Percentiles rank a stretch among this genome's conserved stretches.
These are phyloP conservation scores for Ophioderma brevispina DNA, from an alignment of 35 echinoderm and acorn worm species.

Conservation along the genomic window DNA sequence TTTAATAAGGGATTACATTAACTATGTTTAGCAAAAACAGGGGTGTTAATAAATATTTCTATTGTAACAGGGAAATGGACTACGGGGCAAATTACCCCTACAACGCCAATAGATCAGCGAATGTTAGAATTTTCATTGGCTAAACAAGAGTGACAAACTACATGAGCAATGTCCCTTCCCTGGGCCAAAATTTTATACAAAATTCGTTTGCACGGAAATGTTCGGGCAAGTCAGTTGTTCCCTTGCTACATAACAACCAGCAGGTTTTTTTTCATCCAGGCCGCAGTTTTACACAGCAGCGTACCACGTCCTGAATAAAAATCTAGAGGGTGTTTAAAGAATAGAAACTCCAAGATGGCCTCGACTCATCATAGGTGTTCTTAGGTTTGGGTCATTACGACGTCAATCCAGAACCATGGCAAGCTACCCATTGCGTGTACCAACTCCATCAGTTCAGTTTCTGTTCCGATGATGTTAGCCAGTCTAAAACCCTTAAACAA, in stretches of 20 bases:
- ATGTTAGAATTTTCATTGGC: not conserved
- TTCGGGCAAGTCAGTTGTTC: not conserved
- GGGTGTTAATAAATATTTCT: too few relatives aligned
- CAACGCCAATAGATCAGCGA: not conserved
- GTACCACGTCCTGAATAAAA: not conserved
- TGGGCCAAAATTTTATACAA: conserved; percentile 21
- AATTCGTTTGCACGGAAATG: conserved; percentile 1
- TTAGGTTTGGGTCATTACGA: conserved; percentile 12
- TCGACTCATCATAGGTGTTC: conserved; percentile 34
- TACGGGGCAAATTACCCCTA: too few relatives aligned
- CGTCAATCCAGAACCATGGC: not conserved
- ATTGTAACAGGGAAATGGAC: too few relatives aligned
- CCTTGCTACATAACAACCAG: conserved; percentile 3
- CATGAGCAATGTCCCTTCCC: conserved; percentile 10
- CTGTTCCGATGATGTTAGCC: too few relatives aligned
- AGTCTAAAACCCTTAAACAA: too few relatives aligned
- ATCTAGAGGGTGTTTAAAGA: conserved; percentile 3
- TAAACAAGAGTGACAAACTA: conserved; percentile 39
- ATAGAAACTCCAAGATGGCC: conserved; percentile 21
- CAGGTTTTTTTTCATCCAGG: conserved; percentile 19
- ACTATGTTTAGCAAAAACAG: too few relatives aligned
- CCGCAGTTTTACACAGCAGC: conserved; percentile 22
- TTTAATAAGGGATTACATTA: too few relatives aligned
- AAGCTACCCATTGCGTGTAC: conserved; percentile 1
- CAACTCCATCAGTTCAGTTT: not conserved